Base-by-base conservation (phyloP, 1,140 invertebrate genomes). In the Chironomus tepperi region DNA sequence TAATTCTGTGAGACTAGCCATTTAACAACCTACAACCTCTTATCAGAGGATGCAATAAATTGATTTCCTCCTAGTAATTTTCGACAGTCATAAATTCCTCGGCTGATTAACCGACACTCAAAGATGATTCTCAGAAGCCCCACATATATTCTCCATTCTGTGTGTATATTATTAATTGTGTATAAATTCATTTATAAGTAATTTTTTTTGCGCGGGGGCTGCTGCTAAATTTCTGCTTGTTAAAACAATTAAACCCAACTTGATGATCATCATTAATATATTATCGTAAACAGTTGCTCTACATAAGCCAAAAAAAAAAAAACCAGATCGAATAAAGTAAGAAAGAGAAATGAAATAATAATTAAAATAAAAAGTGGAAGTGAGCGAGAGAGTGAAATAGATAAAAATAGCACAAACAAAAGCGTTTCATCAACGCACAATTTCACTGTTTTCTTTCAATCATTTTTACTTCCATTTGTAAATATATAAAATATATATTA, bases 361-460 rank as follows among this genome's bases (percentile, higher is more conserved):
- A 57, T 57, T 57, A 57, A 57, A 57, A 15, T n/a, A 34, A 70
- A 70, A 70, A 70, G 65, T 70, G 65, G 65, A 70, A 70, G 65
- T 57, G 47, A 57, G 47, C n/a, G 47, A 57, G 47, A 57, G n/a
- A 57, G 47, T 19, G 16, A 70, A 21, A 70, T 18, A 70, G 65
- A 18, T 70, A 70, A 70, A 70, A 70, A 70, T 70, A 70, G 65
- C 65, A 19, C 65, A 70, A 70, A 18, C 16, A 70, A 18, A 70
- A 70, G 65, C 19, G 65, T 70, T 70, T 70, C 65, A 70, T 70
- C 65, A 70, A 70, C 65, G 19, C 19, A 70, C 65, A 70, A 19
- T 70, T 70, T 70, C 65, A 70, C 65, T 67, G n/a, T 67, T 67
- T 18, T 19, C 18, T 67, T 67, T 7, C 12, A 16, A n/a, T 57